Percentiles rank a stretch among this genome's conserved stretches.
Evolutionary conservation across 2,113 vertebrate species (phyloP).

Genomic region (Zosterops lateralis): DNA sequence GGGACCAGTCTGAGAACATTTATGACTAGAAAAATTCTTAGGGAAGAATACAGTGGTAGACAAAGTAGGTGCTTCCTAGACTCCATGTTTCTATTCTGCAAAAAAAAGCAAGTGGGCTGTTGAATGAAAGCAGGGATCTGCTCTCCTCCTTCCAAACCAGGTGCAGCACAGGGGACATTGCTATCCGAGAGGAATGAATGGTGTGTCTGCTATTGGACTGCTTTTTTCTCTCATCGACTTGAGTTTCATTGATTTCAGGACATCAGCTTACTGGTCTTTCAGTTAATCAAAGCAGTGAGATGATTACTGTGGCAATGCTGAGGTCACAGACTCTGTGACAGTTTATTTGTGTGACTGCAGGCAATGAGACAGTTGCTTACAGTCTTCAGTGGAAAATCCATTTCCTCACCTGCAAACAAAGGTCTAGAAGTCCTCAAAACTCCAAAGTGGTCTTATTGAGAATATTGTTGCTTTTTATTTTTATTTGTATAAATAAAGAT

Average conservation of each 20-base stretch:
- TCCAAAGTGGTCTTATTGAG: background rate
- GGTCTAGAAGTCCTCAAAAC: background rate
- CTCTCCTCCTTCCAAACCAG: background rate
- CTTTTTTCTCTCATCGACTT: background rate
- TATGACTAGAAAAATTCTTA: background rate
- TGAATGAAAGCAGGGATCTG: background rate
- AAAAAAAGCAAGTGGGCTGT: background rate
- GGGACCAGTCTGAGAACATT: background rate
- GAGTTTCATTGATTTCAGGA: background rate
- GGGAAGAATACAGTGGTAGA: background rate
- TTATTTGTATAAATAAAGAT: background rate
- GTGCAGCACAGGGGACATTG: background rate
- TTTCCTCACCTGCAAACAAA: background rate
- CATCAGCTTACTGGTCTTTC: background rate
- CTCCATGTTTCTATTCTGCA: background rate
- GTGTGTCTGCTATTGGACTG: background rate
- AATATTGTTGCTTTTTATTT: background rate
- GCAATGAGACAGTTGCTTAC: background rate
- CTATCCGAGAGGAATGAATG: background rate
- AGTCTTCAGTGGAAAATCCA: background rate
- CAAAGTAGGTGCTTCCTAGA: background rate
- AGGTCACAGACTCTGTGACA: background rate
- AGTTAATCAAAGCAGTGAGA: background rate
- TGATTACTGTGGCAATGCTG: background rate
- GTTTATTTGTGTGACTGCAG: background rate